Conservation (phyloP, 2,113 vertebrate species). For the Syrrhaptes paradoxus region DNA sequence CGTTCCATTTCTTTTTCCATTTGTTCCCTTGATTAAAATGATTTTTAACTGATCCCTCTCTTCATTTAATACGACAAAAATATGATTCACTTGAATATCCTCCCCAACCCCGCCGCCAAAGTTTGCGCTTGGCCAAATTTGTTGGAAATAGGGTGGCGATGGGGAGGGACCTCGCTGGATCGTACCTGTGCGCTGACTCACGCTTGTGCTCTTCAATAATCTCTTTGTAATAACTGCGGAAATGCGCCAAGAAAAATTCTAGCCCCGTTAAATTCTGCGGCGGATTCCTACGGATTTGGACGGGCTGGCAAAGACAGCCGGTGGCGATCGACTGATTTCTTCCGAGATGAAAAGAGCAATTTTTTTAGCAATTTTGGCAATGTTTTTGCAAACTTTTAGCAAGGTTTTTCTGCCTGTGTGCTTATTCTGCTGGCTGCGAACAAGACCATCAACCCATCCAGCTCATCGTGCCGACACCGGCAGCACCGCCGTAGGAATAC, state of each 20-base stretch:
- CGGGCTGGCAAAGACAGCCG: not conserved
- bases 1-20: not conserved
- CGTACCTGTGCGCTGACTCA: not conserved
- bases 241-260: accelerated
- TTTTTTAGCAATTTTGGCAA: too few species aligned
- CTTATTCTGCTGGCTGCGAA: not conserved
- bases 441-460: too few species aligned
- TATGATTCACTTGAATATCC: not conserved
- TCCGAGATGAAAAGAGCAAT: accelerated
- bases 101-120: not conserved
- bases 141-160: not conserved
- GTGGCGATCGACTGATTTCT: not conserved
- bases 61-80: constrained; percentile 6
- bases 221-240: not conserved
- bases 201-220: not conserved
- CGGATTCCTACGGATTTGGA: not conserved
- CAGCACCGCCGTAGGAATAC: not conserved
- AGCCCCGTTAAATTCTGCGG: not conserved
- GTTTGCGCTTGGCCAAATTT: not conserved
- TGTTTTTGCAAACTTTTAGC: too few species aligned
- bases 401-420: accelerated
- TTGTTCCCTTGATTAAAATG: constrained; percentile 46
- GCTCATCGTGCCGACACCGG: accelerated
- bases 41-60: constrained; percentile 14
- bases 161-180: not conserved